Evolutionary conservation across 2,888 invertebrate species (phyloP).

Genomic region (Agelastica alni): DNA sequence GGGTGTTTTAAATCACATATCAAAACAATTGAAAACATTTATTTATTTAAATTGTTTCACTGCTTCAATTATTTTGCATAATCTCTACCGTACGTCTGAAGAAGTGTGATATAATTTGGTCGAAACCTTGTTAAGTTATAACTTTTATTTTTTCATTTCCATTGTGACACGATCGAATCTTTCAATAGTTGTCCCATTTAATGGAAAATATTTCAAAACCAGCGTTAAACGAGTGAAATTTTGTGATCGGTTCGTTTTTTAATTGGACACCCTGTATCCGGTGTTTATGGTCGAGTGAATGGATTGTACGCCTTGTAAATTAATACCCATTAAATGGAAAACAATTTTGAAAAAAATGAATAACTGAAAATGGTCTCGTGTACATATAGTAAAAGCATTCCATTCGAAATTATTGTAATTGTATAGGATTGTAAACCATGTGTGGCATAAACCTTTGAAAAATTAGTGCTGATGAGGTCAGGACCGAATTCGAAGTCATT

Average conservation of each 20-base stretch:
- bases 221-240: too few relatives aligned
- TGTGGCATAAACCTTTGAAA: constrained; percentile 22
- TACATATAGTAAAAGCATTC: constrained; percentile 21
- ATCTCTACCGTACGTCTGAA: too few relatives aligned
- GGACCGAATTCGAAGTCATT: neutral
- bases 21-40: too few relatives aligned
- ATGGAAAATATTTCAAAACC: too few relatives aligned
- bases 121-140: too few relatives aligned
- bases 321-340: constrained; percentile 15
- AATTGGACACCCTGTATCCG: constrained; percentile 22
- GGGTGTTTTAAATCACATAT: too few relatives aligned
- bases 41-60: too few relatives aligned
- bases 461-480: constrained; percentile 7
- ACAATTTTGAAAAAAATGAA: constrained; percentile 22
- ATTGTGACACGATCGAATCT: too few relatives aligned
- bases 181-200: too few relatives aligned
- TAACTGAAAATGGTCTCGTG: constrained; percentile 20
- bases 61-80: too few relatives aligned
- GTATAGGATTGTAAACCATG: constrained; percentile 28
- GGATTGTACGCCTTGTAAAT: constrained; percentile 15
- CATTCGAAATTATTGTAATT: constrained; percentile 18
- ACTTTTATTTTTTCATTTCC: too few relatives aligned
- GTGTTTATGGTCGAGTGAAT: constrained; percentile 28
- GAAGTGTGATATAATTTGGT: too few relatives aligned
- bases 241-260: constrained; percentile 20